Evolutionary conservation across 2,113 vertebrate genomes (phyloP), one percentile per base, ranked within the genome.

Genomic region (Edolisoma coerulescens): DNA sequence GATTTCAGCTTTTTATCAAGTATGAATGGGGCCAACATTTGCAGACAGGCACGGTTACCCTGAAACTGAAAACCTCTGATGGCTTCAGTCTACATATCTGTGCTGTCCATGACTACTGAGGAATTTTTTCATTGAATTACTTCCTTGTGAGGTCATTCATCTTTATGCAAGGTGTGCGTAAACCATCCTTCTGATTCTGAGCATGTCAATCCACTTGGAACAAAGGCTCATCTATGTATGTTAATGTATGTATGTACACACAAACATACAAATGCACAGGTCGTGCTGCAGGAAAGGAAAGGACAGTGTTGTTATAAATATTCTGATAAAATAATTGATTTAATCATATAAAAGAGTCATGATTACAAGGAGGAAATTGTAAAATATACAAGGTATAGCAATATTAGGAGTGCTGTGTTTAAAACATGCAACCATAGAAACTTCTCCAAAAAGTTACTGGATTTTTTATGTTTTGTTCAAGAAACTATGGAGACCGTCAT

Each of bases 101-200:
- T 8, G 26, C 17, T 41, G 8, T 44, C 11, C 19, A 0, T 4
- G 33, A 44, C 27, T 52, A 16, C 21, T 11, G 9, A 68, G 27
- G 27, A 69, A 42, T 1, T 16, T 50, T 20, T 70, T 44, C 7
- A 44, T 23, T 49, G 2, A 53, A 37, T 52, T 47, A 53, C 8
- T 64, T 81, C 37, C 54, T 35, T 45, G 15, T 28, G 32, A 89
- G 41, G 47, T 24, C 11, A 24, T 27, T 68, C 23, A 30, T 41
- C 41, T 76, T 68, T 7, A 24, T 7, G 42, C 39, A 24, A 54
- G 37, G 6, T 2, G 2, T 10, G 47, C 0, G 0, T 37, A 59
- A 76, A 47, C 16, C 13, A 9, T 17, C 45, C 37, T 74, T 56
- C 20, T 45, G 27, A 61, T 30, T 52, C 60, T 16, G 3, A 7